Percentiles rank a stretch among this genome's conserved stretches.
phyloP scores from a whole-genome alignment of 2,113 vertebrate species.

The Numenius arquata region DNA sequence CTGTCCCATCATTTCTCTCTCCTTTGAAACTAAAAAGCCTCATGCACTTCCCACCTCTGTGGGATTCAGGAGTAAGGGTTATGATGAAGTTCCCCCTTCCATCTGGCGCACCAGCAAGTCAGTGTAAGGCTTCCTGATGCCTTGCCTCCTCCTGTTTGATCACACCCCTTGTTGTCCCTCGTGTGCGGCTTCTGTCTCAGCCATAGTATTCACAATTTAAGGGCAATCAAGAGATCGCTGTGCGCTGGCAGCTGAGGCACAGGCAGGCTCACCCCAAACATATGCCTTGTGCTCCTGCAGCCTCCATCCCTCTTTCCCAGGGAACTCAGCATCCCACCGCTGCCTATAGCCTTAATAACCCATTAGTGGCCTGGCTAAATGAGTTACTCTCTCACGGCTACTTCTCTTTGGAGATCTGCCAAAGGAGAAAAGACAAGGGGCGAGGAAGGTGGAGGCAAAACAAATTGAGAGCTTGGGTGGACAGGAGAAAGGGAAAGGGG shows the following conservation, averaged over 20 bases:
- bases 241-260: not conserved
- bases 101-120: not conserved
- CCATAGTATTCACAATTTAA: not conserved
- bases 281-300: fast-evolving
- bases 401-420: constrained; percentile 68
- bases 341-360: constrained; percentile 51
- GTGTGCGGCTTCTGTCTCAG: not conserved
- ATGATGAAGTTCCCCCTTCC: not conserved
- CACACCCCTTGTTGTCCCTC: fast-evolving
- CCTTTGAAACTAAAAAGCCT: not conserved
- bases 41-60: not conserved
- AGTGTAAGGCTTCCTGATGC: not conserved
- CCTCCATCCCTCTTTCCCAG: constrained; percentile 53
- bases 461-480: not conserved
- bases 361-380: constrained; percentile 56
- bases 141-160: not conserved
- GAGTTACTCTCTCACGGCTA: constrained; percentile 43
- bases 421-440: constrained; percentile 57
- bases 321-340: constrained; percentile 46
- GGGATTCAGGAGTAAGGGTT: not conserved
- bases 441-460: constrained; percentile 15
- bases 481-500: not conserved
- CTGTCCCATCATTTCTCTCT: not conserved
- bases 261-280: not conserved
- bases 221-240: not conserved